A percentile compares a stretch with the other conserved stretches of the same genome.
Evolutionary conservation across 2,113 vertebrate genomes (phyloP).

Genomic region (Sander vitreus): DNA sequence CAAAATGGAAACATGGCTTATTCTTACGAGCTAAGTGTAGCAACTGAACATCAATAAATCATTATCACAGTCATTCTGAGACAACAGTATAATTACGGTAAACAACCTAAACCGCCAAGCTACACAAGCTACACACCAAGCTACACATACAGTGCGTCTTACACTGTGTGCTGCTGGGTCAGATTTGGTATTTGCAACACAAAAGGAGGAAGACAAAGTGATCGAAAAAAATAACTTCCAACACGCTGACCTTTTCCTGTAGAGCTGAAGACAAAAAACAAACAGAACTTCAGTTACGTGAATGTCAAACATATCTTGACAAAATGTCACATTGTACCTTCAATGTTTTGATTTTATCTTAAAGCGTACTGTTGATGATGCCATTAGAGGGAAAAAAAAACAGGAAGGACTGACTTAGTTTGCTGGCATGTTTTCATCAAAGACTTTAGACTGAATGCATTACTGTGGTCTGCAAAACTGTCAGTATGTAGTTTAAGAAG

Average conservation of each 20-base stretch:
- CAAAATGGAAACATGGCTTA: not conserved
- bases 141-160: not conserved
- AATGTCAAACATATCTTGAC: not conserved
- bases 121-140: not conserved
- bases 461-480: not conserved
- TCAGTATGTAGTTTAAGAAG: not conserved
- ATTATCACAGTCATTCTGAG: conserved; percentile 1
- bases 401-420: conserved; percentile 24
- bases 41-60: conserved; percentile 13
- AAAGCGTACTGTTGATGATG: not conserved
- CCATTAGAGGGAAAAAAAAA: conserved; percentile 21
- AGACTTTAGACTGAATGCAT: not conserved
- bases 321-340: not conserved
- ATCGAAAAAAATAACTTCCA: not conserved
- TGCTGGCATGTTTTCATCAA: not conserved
- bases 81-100: conserved; percentile 8
- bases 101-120: not conserved
- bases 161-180: not conserved
- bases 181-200: not conserved
- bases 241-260: not conserved
- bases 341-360: not conserved
- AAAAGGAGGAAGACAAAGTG: conserved; percentile 4
- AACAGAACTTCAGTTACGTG: not conserved
- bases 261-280: conserved; percentile 14
- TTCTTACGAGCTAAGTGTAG: not conserved